Evolutionary conservation across 1,140 invertebrate genomes (phyloP), one percentile per base, ranked within the genome.

Genomic region (Pseudomyrmex flavicornis): DNA sequence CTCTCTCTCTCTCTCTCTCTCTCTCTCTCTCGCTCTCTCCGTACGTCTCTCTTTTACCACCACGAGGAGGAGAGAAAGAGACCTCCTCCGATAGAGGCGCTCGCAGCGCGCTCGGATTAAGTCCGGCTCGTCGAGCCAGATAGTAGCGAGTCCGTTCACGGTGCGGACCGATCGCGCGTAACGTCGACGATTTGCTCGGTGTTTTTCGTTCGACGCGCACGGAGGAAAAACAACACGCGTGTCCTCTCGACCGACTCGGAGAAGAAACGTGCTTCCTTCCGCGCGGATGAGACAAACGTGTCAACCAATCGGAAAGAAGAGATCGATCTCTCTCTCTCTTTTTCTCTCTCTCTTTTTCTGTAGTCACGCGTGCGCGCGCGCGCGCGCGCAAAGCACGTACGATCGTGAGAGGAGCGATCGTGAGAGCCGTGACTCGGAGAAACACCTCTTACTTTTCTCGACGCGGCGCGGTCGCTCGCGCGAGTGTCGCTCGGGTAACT

Each of bases 121-220:
- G 88, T 90, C 66, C 56, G 83, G 52, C 87, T 74, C 82, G 84
- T 65, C 69, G 83, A 59, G 75, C 90, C 92, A 94, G 92, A 93
- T 91, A 92, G 92, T 85, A 89, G 91, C 90, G 91, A 88, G 86
- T 88, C 88, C 88, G 91, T 91, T 86, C 85, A 90, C 89, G 82
- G 92, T 93, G 82, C 91, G 92, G 92, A 92, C 86, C 85, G 83
- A 72, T 83, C 52, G 20, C 50, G 50, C 46, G 46, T 17, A 44
- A 66, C 56, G 72, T 10, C n/a, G 58, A 26, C 66, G 66, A 10
- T 52, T 13, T 12, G 10, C 10, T 63, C 58, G 46, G 20, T 48
- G 68, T 22, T 26, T 26, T 10, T 48, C 52, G 44, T 35, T 35
- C 20, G 20, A n/a, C 35, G 3, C 46, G 46, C 44, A 17, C 46